A percentile compares a stretch with the other conserved stretches of the same genome.
These are phyloP conservation scores for Nomada ruficornis DNA, from an alignment of 2,888 invertebrate genomes.

Conservation along the genomic window DNA sequence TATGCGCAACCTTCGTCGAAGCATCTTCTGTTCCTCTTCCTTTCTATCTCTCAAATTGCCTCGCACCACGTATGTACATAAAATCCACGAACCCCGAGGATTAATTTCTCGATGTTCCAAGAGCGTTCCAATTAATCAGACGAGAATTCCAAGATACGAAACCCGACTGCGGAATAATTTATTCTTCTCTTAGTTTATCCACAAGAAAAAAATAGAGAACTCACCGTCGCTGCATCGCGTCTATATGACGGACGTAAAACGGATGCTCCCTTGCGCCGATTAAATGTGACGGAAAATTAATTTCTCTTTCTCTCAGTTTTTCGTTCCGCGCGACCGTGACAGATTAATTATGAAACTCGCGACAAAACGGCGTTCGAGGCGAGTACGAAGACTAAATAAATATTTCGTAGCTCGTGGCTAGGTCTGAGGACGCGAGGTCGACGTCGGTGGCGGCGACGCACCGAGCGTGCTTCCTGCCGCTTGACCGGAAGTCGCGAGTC, in stretches of 20 bases:
- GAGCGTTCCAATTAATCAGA: neutral
- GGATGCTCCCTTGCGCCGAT: no score
- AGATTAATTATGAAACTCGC: no score
- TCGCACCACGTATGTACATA: no score
- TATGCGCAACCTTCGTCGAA: neutral
- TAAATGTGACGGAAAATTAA: neutral
- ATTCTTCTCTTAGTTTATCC: no score
- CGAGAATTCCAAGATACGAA: neutral
- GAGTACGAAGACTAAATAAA: slow-evolving; percentile 30
- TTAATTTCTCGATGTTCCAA: no score
- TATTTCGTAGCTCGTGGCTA: slow-evolving; percentile 57
- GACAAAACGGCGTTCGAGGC: no score
- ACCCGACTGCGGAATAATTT: neutral
- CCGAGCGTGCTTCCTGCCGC: slow-evolving; percentile 83
- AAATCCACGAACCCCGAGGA: no score
- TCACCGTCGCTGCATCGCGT: neutral
- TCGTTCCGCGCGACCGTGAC: no score
- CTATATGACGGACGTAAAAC: no score
- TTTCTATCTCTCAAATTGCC: no score
- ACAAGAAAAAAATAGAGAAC: neutral
- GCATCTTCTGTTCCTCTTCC: neutral
- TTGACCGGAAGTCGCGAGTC: slow-evolving; percentile 84
- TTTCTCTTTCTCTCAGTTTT: neutral
- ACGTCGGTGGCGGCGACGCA: slow-evolving; percentile 78
- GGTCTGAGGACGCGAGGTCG: slow-evolving; percentile 63